Evolutionary conservation across 23 tunicate species (phyloP).

Genomic region (Styela clava): DNA sequence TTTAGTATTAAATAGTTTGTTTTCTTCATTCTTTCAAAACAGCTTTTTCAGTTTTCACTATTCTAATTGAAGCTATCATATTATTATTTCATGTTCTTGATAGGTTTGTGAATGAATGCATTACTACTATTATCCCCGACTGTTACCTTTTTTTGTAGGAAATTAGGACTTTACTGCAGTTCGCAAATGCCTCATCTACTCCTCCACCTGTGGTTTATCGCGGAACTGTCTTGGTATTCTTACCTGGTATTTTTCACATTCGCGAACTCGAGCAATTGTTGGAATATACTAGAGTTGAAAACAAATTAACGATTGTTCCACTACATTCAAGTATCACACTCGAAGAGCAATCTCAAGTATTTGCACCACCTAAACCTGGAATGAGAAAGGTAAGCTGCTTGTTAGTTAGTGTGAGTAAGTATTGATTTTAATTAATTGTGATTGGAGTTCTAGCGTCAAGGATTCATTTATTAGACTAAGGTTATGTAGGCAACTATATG

Average conservation of each 20-base stretch:
- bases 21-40: too few relatives aligned
- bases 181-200: background rate
- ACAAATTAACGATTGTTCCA: conserved; percentile 52
- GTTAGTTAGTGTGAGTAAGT: too few relatives aligned
- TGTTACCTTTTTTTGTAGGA: conserved; percentile 2
- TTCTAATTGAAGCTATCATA: too few relatives aligned
- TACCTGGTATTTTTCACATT: conserved; percentile 73
- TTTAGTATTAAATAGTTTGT: too few relatives aligned
- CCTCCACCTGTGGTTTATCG: background rate
- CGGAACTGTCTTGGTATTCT: conserved; percentile 67
- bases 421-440: too few relatives aligned
- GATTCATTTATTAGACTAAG: too few relatives aligned
- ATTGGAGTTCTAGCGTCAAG: too few relatives aligned
- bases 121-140: too few relatives aligned
- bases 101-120: too few relatives aligned
- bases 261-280: conserved; percentile 61
- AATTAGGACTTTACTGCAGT: background rate
- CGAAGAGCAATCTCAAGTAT: conserved; percentile 73
- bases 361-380: conserved; percentile 45
- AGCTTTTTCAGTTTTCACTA: too few relatives aligned
- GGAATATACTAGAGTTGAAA: conserved; percentile 29
- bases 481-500: too few relatives aligned
- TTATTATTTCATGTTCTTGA: too few relatives aligned
- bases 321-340: conserved; percentile 75
- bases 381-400: conserved; percentile 76